Evolutionary conservation across 2,888 invertebrate species (phyloP), one percentile per base, ranked within the genome.

Genomic region (Pimpla rufipes): DNA sequence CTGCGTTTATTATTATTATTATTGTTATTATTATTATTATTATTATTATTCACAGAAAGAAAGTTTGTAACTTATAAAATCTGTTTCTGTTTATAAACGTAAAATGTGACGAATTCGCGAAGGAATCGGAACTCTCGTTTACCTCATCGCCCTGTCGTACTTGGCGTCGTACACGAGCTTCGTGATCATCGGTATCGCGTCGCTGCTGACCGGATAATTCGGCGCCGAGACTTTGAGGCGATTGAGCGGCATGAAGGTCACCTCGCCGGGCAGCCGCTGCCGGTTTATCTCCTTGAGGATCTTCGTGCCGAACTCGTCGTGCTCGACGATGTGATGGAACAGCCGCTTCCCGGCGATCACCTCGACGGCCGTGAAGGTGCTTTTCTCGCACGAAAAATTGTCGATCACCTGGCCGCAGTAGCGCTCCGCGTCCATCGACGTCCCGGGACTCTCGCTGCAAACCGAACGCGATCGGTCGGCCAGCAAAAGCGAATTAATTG

Each of bases 221-320:
- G 94, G 94, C 75, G 94, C 94, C 81, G 95, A 93, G 3, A 95
- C 95, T 88, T 97, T 97, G 37, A 83, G 94, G 35, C 99, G 95
- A 94, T 99, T 99, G 66, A 99, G 94, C 0, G 99, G 99, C 98
- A 99, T 98, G 93, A 99, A 99, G 0, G 98, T 99, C 0, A 98
- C 98, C 94, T 99, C 99, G 0, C 99, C 99, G 0, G 98, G 98
- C 75, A 99, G 94, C 89, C 97, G 97, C 89, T 98, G 97, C 71
- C 97, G 94, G 93, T 99, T 99, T 97, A 99, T 98, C 94, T 98
- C 98, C 93, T 98, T 97, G 62, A 99, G 94, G 85, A 99, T 98
- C 92, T 97, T 97, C 0, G 98, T 98, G 11, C 99, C 99, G 47
- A 98, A 97, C 82, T 96, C 96, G 92, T 99, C 99, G 0, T 97